These are phyloP conservation scores for cat (Felis catus) DNA, from an alignment of 2,113 vertebrate species.

Conservation along the genomic window F.catus_Fca126_mat1.0 CM031419.1:219394001-219394500, in stretches of 20 bases:
- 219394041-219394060: not conserved
- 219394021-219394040: not conserved
- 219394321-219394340: rapidly evolving
- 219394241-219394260: rapidly evolving
- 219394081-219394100: not conserved
- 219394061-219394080: not conserved
- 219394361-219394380: rapidly evolving
- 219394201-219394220: not conserved
- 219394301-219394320: rapidly evolving
- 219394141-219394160: rapidly evolving
- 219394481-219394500: rapidly evolving
- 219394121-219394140: rapidly evolving
- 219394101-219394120: too few species aligned
- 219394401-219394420: not conserved
- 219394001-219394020: not conserved
- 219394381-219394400: rapidly evolving
- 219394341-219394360: rapidly evolving
- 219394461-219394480: rapidly evolving
- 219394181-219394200: rapidly evolving
- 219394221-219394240: rapidly evolving
- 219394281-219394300: rapidly evolving
- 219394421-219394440: rapidly evolving
- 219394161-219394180: rapidly evolving
- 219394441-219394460: rapidly evolving
- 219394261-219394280: not conserved